phyloP scores from a whole-genome alignment of 2,888 invertebrate species.

The Hydroisotoma schaefferi region DNA sequence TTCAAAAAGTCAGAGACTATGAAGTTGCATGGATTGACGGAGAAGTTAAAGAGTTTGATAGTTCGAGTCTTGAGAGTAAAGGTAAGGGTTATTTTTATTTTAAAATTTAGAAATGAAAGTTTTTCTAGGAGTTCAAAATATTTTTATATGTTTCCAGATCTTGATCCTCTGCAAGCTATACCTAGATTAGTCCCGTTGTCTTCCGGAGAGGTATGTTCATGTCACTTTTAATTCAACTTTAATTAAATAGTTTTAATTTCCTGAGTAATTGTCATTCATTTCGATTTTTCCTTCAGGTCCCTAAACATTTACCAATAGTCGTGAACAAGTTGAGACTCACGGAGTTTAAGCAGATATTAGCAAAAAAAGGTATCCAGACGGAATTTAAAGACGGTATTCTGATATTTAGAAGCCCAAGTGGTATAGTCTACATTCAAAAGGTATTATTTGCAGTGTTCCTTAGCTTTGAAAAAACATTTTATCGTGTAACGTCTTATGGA shows the following conservation, averaged over 20 bases:
- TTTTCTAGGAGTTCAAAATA: too few relatives aligned
- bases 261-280: not conserved
- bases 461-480: not conserved
- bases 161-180: not conserved
- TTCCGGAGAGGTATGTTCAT: not conserved
- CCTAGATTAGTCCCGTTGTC: constrained; percentile 10
- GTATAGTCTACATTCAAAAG: constrained; percentile 30
- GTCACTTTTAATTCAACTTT: not conserved
- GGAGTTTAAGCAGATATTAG: constrained; percentile 31
- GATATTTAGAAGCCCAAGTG: constrained; percentile 12
- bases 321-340: constrained; percentile 28
- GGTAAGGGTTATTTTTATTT: not conserved
- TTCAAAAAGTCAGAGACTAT: constrained; percentile 25
- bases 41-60: not conserved
- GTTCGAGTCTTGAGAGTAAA: not conserved
- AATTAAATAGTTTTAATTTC: not conserved
- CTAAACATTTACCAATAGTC: constrained; percentile 9
- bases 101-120: not conserved
- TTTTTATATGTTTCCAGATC: too few relatives aligned
- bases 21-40: constrained; percentile 33
- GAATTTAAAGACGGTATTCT: constrained; percentile 20
- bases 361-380: constrained; percentile 28
- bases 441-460: constrained; percentile 7
- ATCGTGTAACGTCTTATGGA: too few relatives aligned
- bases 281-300: not conserved